phyloP scores from a whole-genome alignment of 2,797 vertebrate species.

The Xenentodon cancila region DNA sequence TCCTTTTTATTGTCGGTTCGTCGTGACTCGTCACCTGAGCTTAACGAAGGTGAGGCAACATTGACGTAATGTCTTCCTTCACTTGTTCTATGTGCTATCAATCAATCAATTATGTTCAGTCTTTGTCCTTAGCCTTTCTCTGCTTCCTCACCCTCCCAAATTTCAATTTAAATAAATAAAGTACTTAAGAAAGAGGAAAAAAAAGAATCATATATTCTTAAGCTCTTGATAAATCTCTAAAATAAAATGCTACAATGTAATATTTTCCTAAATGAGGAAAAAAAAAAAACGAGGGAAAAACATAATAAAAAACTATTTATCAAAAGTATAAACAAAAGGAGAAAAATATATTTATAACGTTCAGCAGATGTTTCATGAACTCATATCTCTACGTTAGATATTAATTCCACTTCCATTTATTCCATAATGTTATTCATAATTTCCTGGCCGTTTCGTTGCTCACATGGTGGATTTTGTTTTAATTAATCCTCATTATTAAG shows the following conservation, averaged over 20 bases:
- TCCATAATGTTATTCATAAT: conserved; percentile 29
- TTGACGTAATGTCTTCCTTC: conserved; percentile 35
- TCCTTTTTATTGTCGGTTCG: conserved; percentile 65
- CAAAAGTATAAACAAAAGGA: conserved; percentile 54
- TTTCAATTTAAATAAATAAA: conserved; percentile 78
- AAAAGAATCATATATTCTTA: conserved; percentile 57
- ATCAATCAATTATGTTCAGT: conserved; percentile 32
- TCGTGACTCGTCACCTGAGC: conserved; percentile 84
- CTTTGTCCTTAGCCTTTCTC: conserved; percentile 28
- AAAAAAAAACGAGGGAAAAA: conserved; percentile 34
- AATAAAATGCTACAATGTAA: conserved; percentile 66
- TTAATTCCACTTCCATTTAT: conserved; percentile 33
- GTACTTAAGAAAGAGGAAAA: conserved; percentile 44
- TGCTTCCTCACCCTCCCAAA: conserved; percentile 67
- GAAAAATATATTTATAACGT: conserved; percentile 29
- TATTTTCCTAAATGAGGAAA: conserved; percentile 34
- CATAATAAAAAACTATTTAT: conserved; percentile 54
- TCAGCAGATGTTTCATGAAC: conserved; percentile 54
- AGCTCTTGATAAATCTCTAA: conserved; percentile 57
- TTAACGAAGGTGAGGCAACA: conserved; percentile 74
- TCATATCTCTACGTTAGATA: conserved; percentile 29
- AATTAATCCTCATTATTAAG: conserved; percentile 47
- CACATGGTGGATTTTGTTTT: conserved; percentile 33
- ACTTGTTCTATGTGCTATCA: conserved; percentile 60
- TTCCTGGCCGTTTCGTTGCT: conserved; percentile 44